Conservation (phyloP, 2,113 vertebrate genomes). For the Cathartes aura region DNA sequence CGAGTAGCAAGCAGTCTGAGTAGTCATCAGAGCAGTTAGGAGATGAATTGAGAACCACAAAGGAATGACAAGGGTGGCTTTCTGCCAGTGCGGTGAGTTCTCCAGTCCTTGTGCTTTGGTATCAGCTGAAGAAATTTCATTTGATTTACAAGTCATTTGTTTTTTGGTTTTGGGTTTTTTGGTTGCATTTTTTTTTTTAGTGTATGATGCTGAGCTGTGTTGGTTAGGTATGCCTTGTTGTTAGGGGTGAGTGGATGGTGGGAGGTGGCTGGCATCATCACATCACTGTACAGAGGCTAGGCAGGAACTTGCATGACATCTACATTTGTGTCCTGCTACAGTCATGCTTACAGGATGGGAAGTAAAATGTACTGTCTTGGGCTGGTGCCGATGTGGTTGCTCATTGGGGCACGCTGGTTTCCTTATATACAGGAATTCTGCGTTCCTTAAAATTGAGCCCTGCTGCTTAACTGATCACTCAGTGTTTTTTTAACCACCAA, state of each 20-base stretch:
- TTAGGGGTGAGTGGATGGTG: not conserved
- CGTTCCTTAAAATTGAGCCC: not conserved
- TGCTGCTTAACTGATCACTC: not conserved
- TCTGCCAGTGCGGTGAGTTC: not conserved
- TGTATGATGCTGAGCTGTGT: not conserved
- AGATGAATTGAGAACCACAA: not conserved
- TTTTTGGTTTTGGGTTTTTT: not conserved
- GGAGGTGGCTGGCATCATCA: not conserved
- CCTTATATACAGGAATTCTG: not conserved
- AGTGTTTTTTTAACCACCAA: not conserved
- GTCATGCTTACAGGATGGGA: not conserved
- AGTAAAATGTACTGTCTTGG: not conserved
- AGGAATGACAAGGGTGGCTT: not conserved
- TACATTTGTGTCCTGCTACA: not conserved
- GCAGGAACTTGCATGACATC: not conserved
- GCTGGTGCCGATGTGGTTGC: not conserved
- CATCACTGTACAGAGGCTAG: not conserved
- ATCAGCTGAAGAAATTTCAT: not conserved
- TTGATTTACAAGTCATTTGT: not conserved
- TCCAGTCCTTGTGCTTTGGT: not conserved
- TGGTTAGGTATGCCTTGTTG: not conserved
- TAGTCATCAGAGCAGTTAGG: not conserved
- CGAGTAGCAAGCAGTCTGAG: not conserved
- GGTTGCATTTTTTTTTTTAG: not conserved
- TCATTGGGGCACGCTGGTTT: not conserved